Conservation (phyloP, 2,888 invertebrate genomes). For the Eilema griseolum region DNA sequence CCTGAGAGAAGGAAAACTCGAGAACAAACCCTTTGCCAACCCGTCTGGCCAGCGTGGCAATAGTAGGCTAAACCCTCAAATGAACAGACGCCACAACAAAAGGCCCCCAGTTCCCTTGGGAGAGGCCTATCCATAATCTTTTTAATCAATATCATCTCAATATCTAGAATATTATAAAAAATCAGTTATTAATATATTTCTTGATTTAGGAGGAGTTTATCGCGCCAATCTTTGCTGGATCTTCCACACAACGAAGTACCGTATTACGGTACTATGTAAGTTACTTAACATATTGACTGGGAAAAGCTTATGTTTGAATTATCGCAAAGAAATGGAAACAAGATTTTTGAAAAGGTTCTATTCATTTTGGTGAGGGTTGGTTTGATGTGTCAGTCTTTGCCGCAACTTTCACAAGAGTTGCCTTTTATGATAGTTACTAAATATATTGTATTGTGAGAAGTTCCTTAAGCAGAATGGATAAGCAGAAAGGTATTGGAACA, state of each 20-base stretch:
- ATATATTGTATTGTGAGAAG: not conserved
- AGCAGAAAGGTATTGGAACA: too few relatives aligned
- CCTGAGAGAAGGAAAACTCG: too few relatives aligned
- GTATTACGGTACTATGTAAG: conserved; percentile 59
- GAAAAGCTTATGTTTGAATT: conserved; percentile 24
- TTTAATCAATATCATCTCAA: too few relatives aligned
- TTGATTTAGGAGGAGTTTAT: conserved; percentile 54
- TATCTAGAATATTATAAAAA: too few relatives aligned
- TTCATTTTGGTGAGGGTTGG: conserved; percentile 12
- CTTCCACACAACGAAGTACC: conserved; percentile 30
- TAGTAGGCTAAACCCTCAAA: too few relatives aligned
- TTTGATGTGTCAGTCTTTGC: conserved; percentile 1
- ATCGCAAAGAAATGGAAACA: not conserved
- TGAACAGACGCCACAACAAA: too few relatives aligned
- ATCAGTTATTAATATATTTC: conserved; percentile 20
- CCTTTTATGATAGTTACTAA: not conserved
- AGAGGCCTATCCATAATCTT: too few relatives aligned
- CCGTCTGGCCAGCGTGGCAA: too few relatives aligned
- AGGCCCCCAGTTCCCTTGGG: too few relatives aligned
- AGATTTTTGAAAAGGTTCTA: not conserved
- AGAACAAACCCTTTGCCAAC: too few relatives aligned
- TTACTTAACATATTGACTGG: conserved; percentile 30
- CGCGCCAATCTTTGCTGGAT: conserved; percentile 29
- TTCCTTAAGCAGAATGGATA: not conserved
- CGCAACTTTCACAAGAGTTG: not conserved